Evolutionary conservation across 2,113 vertebrate genomes (phyloP), one percentile per base, ranked within the genome.

Genomic region (Cromileptes altivelis): DNA sequence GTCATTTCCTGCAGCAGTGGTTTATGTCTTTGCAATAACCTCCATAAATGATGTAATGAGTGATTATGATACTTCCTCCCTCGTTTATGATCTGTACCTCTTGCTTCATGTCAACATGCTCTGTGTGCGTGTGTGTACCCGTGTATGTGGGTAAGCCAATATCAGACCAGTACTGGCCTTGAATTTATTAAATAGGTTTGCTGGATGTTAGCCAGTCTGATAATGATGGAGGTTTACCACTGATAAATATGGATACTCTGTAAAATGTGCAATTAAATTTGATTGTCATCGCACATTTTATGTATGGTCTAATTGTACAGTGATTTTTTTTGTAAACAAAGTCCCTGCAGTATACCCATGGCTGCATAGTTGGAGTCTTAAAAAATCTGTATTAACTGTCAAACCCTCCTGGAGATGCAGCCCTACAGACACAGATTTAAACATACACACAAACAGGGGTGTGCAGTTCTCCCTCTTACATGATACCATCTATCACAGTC

Each of bases 11-110:
- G 94, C 88, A 88, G 88, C 88, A 84, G 91, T 90, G 93, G 92
- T 93, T 92, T 91, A 92, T 93, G 88, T 88, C 89, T 86, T 88
- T 91, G 94, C 91, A 95, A 94, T 93, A 95, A 94, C 93, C 92
- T 90, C 92, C 93, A 92, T 91, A 80, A 91, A 88, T 95, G 93
- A 92, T 92, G 94, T 92, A 93, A 94, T 90, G 81, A 92, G 81
- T 90, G 86, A 93, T 93, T 88, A 91, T 91, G 90, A 93, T 91
- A 93, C 93, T 92, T 94, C 93, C 91, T 92, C 93, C 75, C 58
- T 67, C 60, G 58, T 92, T 93, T 90, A 92, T 93, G 89, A 89
- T 91, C 85, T 85, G 70, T 71, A 80, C 75, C 33, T 77, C 83
- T 71, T 67, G 57, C 65, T 63, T 82, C 50, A 74, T 69, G 65